A percentile compares a stretch with the other conserved stretches of the same genome.
Evolutionary conservation across 2,113 vertebrate species (phyloP).

Genomic region (Antechinus stuartii): DNA sequence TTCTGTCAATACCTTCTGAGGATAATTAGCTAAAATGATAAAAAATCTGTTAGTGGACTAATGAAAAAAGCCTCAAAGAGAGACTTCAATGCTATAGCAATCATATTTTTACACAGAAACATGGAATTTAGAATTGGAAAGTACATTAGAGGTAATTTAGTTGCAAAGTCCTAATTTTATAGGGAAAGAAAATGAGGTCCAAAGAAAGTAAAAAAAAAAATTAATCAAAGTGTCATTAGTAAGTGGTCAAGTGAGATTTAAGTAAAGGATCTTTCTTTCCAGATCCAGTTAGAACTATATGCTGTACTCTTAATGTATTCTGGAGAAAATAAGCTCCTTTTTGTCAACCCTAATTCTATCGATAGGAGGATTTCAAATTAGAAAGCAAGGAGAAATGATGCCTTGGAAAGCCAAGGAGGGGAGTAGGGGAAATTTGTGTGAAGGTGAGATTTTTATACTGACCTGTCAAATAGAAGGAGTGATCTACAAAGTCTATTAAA

Average conservation of each 20-base stretch:
- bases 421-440: not conserved
- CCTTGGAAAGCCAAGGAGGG: not conserved
- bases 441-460: not conserved
- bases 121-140: not conserved
- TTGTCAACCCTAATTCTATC: not conserved
- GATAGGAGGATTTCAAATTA: conserved; percentile 3
- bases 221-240: not conserved
- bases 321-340: not conserved
- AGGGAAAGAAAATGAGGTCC: not conserved
- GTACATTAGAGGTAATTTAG: not conserved
- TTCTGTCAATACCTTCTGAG: not conserved
- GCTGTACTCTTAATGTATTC: not conserved
- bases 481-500: not conserved
- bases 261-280: not conserved
- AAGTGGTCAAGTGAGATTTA: not conserved
- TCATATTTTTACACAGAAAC: not conserved
- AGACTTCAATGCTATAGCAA: not conserved
- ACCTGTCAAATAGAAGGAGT: not conserved
- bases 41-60: not conserved
- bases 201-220: not conserved
- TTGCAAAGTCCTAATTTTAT: not conserved
- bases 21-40: not conserved
- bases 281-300: not conserved
- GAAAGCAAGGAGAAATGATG: not conserved
- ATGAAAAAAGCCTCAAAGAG: not conserved